These are phyloP conservation scores for Baryphthengus martii DNA, from an alignment of 2,113 vertebrate genomes.

Conservation along the genomic window DNA sequence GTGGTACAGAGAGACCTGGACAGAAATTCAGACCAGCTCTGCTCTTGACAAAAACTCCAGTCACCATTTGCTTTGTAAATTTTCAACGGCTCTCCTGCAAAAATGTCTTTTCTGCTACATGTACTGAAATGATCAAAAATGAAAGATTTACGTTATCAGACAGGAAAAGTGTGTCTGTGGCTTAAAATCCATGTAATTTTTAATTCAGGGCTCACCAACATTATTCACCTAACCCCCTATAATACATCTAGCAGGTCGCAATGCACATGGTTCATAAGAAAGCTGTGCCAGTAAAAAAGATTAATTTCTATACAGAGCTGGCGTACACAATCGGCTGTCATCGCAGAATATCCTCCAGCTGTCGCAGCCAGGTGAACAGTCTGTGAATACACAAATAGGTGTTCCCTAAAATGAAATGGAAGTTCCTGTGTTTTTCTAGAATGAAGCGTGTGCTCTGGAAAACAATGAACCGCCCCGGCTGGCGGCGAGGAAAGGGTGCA, in stretches of 20 bases:
- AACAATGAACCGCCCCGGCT: background rate
- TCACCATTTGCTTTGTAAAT: accelerated
- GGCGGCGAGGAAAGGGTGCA: background rate
- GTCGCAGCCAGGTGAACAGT: background rate
- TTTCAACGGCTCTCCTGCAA: background rate
- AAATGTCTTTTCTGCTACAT: background rate
- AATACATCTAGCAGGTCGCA: background rate
- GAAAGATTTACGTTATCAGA: background rate
- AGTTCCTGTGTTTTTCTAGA: background rate
- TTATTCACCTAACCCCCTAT: background rate
- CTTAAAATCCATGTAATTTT: background rate
- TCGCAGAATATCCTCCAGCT: background rate
- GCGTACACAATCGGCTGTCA: background rate
- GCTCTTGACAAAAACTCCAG: background rate
- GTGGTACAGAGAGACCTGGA: too few species aligned
- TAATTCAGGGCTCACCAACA: background rate
- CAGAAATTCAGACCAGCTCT: background rate
- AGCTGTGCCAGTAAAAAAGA: background rate
- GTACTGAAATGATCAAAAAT: background rate
- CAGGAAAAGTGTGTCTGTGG: background rate
- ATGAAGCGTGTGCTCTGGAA: background rate
- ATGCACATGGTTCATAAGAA: background rate
- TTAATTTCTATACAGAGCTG: background rate
- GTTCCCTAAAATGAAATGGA: background rate
- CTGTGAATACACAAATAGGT: background rate